phyloP scores from a whole-genome alignment of 2,888 invertebrate genomes.

The Dugesia japonica region DNA sequence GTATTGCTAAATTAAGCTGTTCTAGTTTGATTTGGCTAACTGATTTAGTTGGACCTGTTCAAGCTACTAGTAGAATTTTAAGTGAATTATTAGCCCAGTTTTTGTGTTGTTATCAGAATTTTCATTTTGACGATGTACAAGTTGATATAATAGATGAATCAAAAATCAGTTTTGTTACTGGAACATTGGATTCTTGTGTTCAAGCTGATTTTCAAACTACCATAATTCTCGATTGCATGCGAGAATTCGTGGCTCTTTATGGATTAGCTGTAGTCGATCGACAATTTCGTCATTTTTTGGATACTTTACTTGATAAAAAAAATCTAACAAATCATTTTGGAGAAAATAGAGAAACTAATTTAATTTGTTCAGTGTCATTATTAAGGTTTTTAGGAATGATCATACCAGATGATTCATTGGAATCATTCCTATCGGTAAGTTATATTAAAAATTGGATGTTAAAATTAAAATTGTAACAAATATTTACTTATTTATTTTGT shows the following conservation, averaged over 20 bases:
- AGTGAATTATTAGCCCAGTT: background rate
- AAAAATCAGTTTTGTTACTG: background rate
- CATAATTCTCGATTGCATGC: background rate
- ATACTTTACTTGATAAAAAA: background rate
- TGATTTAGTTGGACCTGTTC: background rate
- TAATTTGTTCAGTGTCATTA: background rate
- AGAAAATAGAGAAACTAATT: background rate
- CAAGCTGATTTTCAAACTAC: background rate
- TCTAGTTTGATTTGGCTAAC: conserved; percentile 10
- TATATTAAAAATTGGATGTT: too few relatives aligned
- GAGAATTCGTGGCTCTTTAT: background rate
- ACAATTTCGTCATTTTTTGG: background rate
- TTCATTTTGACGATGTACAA: background rate
- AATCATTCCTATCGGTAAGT: background rate
- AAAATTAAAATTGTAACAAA: too few relatives aligned
- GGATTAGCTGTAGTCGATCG: background rate
- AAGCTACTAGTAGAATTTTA: background rate
- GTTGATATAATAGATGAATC: background rate
- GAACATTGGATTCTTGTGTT: background rate
- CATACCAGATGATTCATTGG: background rate
- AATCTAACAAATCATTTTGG: background rate
- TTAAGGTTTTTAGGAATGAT: background rate
- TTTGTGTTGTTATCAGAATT: background rate
- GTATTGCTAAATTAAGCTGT: background rate
- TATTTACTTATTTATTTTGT: too few relatives aligned